Percentiles rank a stretch among this genome's conserved stretches.
phyloP scores from a whole-genome alignment of 2,888 invertebrate genomes.

The Pimpla rufipes region DNA sequence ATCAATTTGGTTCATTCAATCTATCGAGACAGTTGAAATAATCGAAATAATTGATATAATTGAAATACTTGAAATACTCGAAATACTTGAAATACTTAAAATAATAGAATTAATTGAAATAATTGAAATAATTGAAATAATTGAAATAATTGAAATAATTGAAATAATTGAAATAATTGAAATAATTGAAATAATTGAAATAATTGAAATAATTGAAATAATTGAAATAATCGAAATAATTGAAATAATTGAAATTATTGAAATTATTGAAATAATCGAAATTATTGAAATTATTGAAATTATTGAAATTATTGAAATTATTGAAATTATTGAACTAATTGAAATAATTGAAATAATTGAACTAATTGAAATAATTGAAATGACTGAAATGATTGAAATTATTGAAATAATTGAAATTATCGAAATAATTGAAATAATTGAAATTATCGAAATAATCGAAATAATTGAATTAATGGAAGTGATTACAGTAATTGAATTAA shows the following conservation, averaged over 20 bases:
- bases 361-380: background rate
- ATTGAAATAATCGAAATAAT: background rate
- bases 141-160: background rate
- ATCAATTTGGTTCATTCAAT: too few species aligned
- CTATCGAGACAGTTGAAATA: too few species aligned
- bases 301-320: background rate
- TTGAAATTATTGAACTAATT: background rate
- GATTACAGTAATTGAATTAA: too few species aligned
- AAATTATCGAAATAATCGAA: too few species aligned
- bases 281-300: background rate
- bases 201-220: background rate
- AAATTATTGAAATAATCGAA: background rate
- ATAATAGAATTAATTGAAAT: background rate
- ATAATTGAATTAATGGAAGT: too few species aligned
- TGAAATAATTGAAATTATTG: background rate
- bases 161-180: background rate
- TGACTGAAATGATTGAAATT: background rate
- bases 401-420: background rate
- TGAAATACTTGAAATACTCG: background rate
- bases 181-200: constrained; percentile 5
- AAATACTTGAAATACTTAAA: background rate
- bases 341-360: background rate
- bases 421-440: background rate
- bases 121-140: background rate
- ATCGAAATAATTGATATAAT: too few species aligned